Percentiles rank a stretch among this genome's conserved stretches.
Conservation (phyloP, 2,797 vertebrate species). For the Simalia tracyae region DNA sequence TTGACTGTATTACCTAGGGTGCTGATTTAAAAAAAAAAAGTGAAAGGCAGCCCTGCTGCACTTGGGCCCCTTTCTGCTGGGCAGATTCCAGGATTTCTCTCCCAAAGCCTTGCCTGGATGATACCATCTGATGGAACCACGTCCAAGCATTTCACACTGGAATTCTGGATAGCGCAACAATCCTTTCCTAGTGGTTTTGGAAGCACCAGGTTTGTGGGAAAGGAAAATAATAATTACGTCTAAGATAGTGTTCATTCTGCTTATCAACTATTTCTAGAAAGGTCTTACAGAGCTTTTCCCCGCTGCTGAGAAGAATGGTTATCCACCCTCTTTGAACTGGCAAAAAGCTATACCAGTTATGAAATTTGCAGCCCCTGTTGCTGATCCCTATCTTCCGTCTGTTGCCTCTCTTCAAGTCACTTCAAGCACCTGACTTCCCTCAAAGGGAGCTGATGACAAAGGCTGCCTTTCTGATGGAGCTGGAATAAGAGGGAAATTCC, state of each 20-base stretch:
- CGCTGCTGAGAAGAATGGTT: too few relatives aligned
- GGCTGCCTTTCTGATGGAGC: background rate
- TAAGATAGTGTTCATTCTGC: background rate
- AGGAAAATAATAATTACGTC: background rate
- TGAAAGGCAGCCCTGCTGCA: too few relatives aligned
- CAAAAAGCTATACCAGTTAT: background rate
- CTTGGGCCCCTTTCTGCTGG: background rate
- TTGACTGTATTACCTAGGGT: too few relatives aligned
- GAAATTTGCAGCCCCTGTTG: background rate
- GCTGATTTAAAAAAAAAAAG: too few relatives aligned
- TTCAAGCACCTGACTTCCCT: background rate
- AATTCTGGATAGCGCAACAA: background rate
- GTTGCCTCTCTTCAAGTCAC: background rate
- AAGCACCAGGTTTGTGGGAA: background rate
- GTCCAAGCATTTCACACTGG: background rate
- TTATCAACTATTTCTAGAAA: background rate
- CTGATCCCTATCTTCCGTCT: background rate
- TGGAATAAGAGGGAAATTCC: background rate
- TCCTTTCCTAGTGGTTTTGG: background rate
- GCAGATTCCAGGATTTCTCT: background rate
- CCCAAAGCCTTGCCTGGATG: too few relatives aligned
- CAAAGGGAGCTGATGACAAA: background rate
- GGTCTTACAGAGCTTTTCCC: too few relatives aligned
- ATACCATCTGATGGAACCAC: background rate
- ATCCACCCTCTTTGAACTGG: too few relatives aligned